Conservation (phyloP, 2,113 vertebrate species). For the Albula glossodonta region DNA sequence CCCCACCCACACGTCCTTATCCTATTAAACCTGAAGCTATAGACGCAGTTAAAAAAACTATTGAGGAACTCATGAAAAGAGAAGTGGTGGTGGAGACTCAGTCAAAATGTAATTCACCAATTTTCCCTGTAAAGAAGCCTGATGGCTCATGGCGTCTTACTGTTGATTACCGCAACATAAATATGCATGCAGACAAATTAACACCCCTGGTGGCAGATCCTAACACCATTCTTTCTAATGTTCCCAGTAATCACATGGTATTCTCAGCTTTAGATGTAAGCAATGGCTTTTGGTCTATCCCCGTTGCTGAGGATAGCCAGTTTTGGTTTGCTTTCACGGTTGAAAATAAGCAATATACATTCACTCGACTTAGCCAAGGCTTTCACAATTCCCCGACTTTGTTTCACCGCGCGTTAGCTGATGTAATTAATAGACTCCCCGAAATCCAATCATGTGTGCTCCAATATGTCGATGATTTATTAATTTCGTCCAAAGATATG, state of each 20-base stretch:
- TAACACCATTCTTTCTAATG: not conserved
- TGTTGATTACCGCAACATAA: not conserved
- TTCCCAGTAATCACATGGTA: not conserved
- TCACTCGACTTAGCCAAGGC: constrained; percentile 2
- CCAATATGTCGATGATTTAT: not conserved
- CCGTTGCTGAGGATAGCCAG: not conserved
- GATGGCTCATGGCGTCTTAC: constrained; percentile 2
- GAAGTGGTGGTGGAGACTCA: constrained; percentile 2
- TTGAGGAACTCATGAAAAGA: not conserved
- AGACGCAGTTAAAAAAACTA: not conserved
- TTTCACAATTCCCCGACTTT: constrained; percentile 1
- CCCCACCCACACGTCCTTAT: not conserved
- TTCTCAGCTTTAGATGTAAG: not conserved
- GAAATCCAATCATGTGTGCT: not conserved
- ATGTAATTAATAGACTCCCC: not conserved
- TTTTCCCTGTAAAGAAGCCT: not conserved
- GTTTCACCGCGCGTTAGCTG: not conserved
- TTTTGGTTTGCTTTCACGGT: not conserved
- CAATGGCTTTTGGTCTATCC: not conserved
- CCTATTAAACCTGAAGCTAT: not conserved
- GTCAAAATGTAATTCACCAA: constrained; percentile 5
- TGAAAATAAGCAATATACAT: not conserved
- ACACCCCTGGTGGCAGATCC: not conserved
- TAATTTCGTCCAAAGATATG: not conserved
- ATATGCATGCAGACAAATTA: constrained; percentile 7